Percentiles rank a stretch among this genome's conserved stretches.
Conservation (phyloP, 2,888 invertebrate genomes). For the Caenorhabditis sp. region DNA sequence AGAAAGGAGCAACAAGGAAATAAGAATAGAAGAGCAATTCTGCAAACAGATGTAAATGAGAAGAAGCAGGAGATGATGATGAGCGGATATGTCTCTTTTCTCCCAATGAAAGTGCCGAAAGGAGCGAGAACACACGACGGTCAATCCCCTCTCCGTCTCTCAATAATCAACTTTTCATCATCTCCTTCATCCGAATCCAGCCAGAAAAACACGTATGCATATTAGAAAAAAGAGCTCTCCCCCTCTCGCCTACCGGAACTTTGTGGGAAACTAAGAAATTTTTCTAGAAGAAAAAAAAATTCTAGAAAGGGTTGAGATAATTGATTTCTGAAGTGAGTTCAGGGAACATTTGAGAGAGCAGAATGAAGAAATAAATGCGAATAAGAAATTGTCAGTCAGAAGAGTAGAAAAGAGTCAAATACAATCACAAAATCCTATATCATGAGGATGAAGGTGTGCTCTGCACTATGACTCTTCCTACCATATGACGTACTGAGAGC, state of each 20-base stretch:
- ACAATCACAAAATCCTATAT: too few relatives aligned
- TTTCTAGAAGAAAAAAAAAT: background rate
- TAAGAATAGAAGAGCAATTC: conserved; percentile 1
- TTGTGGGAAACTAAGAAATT: background rate
- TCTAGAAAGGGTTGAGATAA: background rate
- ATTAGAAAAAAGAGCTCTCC: background rate
- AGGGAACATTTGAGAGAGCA: background rate
- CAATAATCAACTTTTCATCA: background rate
- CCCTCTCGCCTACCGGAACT: background rate
- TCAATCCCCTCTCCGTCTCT: conserved; percentile 1
- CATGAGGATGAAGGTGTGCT: too few relatives aligned
- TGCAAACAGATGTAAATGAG: conserved; percentile 19
- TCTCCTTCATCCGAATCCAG: background rate
- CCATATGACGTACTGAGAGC: too few relatives aligned
- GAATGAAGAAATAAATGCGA: too few relatives aligned
- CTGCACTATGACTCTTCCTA: too few relatives aligned
- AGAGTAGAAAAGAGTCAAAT: too few relatives aligned
- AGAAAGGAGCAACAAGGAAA: background rate
- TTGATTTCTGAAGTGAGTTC: background rate
- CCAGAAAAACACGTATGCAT: background rate
- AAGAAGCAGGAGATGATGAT: conserved; percentile 4
- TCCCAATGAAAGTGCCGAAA: conserved; percentile 10
- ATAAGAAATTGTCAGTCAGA: too few relatives aligned
- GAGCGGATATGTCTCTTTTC: conserved; percentile 5
- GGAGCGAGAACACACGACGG: background rate